phyloP scores from a whole-genome alignment of 2,888 invertebrate species.

The Athalia rosae region DNA sequence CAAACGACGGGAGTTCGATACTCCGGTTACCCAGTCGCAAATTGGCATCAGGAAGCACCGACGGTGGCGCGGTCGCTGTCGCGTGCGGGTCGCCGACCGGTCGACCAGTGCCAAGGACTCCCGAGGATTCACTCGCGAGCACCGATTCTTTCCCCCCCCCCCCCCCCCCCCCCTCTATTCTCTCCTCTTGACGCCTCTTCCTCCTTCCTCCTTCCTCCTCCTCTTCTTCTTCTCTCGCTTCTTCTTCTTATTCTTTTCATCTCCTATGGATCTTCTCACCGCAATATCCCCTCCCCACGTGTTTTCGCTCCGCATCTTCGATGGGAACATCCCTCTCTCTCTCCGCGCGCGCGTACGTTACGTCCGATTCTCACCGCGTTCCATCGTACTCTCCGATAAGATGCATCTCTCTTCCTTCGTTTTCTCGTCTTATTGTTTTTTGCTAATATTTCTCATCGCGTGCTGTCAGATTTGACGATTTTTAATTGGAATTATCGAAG shows the following conservation, averaged over 20 bases:
- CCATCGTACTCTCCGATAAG: too few species aligned
- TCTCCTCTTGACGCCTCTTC: background rate
- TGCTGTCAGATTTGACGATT: too few species aligned
- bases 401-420: too few species aligned
- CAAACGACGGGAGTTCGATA: slow-evolving; percentile 50
- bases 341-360: too few species aligned
- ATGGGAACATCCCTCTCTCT: too few species aligned
- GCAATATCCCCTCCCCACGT: background rate
- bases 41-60: slow-evolving; percentile 47
- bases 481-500: too few species aligned
- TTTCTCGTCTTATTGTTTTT: too few species aligned
- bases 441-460: too few species aligned
- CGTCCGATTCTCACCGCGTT: too few species aligned
- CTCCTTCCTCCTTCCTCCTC: background rate
- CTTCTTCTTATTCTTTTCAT: too few species aligned
- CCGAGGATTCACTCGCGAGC: slow-evolving; percentile 47
- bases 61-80: slow-evolving; percentile 45
- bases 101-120: slow-evolving; percentile 68
- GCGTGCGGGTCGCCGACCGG: slow-evolving; percentile 64
- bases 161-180: background rate
- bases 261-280: slow-evolving; percentile 14
- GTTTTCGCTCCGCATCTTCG: background rate
- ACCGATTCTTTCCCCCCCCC: slow-evolving; percentile 48
- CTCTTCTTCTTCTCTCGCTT: slow-evolving; percentile 13
- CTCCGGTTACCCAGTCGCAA: slow-evolving; percentile 48